Conservation (phyloP, 2,113 vertebrate species). For the Oncorhynchus masou region DNA sequence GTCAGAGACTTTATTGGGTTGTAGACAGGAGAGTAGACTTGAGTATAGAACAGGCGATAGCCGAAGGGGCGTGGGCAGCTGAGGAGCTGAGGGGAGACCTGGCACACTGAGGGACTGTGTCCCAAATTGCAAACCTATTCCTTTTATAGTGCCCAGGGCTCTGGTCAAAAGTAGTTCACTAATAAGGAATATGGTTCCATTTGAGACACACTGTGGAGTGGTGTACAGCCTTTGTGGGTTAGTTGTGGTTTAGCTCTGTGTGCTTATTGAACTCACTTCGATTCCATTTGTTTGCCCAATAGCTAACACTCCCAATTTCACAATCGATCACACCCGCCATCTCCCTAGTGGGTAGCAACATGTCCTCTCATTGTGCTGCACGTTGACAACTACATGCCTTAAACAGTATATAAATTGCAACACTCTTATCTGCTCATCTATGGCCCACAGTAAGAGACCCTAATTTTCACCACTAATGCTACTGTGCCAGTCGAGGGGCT, state of each 20-base stretch:
- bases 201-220: no score
- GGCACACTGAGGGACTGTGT: no score
- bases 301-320: background rate
- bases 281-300: background rate
- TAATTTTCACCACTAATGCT: background rate
- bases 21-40: background rate
- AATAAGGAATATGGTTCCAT: no score
- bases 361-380: background rate
- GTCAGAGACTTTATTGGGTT: background rate
- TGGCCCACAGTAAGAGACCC: background rate
- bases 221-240: no score
- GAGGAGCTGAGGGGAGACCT: background rate
- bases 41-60: background rate
- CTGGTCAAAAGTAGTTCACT: no score
- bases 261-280: no score
- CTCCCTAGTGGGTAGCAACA: background rate
- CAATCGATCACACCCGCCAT: background rate
- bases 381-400: background rate
- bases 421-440: background rate
- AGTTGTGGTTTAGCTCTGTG: no score
- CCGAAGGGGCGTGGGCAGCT: background rate
- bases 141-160: no score
- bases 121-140: no score
- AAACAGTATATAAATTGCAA: background rate
- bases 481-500: background rate